Evolutionary conservation across 2,797 vertebrate species (phyloP).

Genomic region (Linurgus olivaceus): DNA sequence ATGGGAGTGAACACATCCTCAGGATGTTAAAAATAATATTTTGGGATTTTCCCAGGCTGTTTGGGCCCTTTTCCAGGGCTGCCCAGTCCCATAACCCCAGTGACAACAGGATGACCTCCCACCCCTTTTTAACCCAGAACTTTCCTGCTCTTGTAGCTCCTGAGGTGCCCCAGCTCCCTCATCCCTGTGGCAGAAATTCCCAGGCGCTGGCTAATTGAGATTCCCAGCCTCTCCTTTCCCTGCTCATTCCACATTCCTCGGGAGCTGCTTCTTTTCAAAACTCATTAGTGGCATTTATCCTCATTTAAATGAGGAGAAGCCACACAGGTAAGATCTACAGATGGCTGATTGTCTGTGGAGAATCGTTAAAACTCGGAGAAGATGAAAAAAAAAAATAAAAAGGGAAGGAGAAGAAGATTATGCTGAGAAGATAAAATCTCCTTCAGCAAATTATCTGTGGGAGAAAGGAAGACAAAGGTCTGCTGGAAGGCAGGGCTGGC

Average conservation of each 20-base stretch:
- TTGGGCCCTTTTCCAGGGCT: neutral
- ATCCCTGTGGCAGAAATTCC: neutral
- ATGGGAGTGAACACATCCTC: accelerated
- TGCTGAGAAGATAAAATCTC: constrained; percentile 10
- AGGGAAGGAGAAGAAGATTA: neutral
- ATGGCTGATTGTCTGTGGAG: constrained; percentile 51
- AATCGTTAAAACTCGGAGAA: neutral
- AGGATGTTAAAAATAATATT: neutral
- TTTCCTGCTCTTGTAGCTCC: accelerated
- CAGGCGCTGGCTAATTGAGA: neutral
- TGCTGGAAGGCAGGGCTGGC: neutral
- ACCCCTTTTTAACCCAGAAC: accelerated
- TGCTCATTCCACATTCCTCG: constrained; percentile 51
- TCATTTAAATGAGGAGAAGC: constrained; percentile 55
- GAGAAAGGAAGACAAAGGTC: neutral
- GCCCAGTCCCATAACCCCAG: accelerated
- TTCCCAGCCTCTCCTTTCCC: neutral
- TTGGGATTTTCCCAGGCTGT: neutral
- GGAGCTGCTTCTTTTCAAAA: constrained; percentile 14
- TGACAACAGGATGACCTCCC: neutral
- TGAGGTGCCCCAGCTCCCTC: neutral
- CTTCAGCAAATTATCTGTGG: neutral
- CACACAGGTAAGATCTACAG: constrained; percentile 40
- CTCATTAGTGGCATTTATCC: constrained; percentile 62
- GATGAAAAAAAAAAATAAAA: neutral